These are phyloP conservation scores for Caenorhabditis remanei DNA, from an alignment of 1,140 invertebrate species.

Conservation along the genomic window DNA sequence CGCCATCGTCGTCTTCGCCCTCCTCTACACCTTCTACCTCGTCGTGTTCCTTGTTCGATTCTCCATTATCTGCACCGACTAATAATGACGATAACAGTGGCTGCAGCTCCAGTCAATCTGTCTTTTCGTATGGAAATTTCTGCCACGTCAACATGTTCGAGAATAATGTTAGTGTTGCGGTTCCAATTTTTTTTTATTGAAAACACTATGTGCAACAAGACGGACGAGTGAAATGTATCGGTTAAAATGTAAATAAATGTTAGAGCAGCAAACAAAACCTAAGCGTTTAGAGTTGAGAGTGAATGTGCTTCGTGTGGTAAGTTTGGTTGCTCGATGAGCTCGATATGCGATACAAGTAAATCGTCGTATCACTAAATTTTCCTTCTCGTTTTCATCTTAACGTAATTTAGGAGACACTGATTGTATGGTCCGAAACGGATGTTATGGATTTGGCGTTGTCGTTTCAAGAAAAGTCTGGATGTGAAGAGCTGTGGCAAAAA, in stretches of 20 bases:
- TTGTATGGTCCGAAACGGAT: slow-evolving; percentile 99
- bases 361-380: not conserved
- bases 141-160: slow-evolving; percentile 17
- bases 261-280: slow-evolving; percentile 12
- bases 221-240: slow-evolving; percentile 15
- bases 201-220: slow-evolving; percentile 23
- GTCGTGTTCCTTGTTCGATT: not conserved
- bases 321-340: slow-evolving; percentile 18
- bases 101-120: not conserved
- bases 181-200: not conserved
- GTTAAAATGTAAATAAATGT: slow-evolving; percentile 47
- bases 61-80: not conserved
- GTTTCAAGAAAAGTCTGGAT: slow-evolving; percentile 99
- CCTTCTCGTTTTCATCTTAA: not conserved
- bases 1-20: not conserved
- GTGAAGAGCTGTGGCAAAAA: slow-evolving; percentile 99
- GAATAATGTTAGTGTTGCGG: slow-evolving; percentile 24
- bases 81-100: not conserved
- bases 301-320: not conserved
- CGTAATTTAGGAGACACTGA: slow-evolving; percentile 87
- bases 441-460: slow-evolving; percentile 98
- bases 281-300: not conserved
- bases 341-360: not conserved
- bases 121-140: slow-evolving; percentile 34
- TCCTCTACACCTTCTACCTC: not conserved